Percentiles rank a stretch among this genome's conserved stretches.
phyloP scores from a whole-genome alignment of 2,797 vertebrate genomes.

The Acridotheres tristis region DNA sequence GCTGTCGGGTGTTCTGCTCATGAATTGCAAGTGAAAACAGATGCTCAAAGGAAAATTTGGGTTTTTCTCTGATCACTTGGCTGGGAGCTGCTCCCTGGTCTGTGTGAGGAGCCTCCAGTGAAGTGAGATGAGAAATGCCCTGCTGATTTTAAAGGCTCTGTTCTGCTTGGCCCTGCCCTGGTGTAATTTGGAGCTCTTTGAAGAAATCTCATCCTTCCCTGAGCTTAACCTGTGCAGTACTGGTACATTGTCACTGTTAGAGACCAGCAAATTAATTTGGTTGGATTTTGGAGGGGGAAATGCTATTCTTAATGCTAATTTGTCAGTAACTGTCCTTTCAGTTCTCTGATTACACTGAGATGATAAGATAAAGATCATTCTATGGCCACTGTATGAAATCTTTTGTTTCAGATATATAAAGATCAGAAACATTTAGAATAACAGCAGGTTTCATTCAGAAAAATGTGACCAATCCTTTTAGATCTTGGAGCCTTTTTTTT shows the following conservation, averaged over 20 bases:
- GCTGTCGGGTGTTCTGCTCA: accelerated
- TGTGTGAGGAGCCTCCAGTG: neutral
- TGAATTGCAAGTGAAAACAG: neutral
- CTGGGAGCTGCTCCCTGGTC: neutral
- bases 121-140: neutral
- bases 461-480: neutral
- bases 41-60: neutral
- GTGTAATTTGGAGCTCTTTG: neutral
- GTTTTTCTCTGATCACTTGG: neutral
- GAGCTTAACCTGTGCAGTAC: accelerated
- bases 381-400: neutral
- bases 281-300: neutral
- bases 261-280: neutral
- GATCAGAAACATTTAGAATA: neutral
- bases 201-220: neutral
- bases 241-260: neutral
- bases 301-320: neutral
- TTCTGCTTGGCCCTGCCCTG: neutral
- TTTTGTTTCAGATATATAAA: neutral
- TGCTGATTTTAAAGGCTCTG: neutral
- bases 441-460: neutral
- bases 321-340: neutral
- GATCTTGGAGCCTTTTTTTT: neutral
- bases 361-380: neutral
- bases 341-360: neutral